These are phyloP conservation scores for Neolamprologus multifasciatus DNA, from an alignment of 2,797 vertebrate species.

Conservation along the genomic window DNA sequence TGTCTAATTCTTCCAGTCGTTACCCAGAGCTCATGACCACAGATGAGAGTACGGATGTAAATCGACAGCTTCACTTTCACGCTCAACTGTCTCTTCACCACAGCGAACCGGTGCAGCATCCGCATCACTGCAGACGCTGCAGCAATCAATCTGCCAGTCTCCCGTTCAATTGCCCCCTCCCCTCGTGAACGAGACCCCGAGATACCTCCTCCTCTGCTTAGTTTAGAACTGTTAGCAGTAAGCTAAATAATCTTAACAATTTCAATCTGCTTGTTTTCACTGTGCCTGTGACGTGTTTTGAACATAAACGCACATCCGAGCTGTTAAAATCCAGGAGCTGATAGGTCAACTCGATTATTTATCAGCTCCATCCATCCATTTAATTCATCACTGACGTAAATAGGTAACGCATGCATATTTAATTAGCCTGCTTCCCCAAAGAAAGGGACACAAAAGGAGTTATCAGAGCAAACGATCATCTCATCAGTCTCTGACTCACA, in stretches of 20 bases:
- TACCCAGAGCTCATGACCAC: not conserved
- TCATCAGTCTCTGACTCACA: not conserved
- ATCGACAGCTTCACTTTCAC: not conserved
- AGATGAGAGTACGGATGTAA: fast-evolving
- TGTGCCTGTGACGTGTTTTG: fast-evolving
- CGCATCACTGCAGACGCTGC: not conserved
- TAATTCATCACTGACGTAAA: fast-evolving
- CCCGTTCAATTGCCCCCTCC: fast-evolving
- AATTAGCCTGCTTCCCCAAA: not conserved
- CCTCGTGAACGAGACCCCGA: not conserved
- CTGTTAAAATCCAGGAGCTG: not conserved
- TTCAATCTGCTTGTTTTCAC: not conserved
- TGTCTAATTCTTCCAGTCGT: not conserved
- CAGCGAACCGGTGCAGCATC: fast-evolving
- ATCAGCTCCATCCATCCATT: not conserved
- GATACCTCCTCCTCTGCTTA: fast-evolving
- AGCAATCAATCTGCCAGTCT: not conserved
- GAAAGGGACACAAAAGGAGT: not conserved
- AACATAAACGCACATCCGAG: not conserved
- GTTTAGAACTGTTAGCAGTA: not conserved
- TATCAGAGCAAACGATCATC: not conserved
- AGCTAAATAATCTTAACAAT: fast-evolving
- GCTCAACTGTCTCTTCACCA: not conserved
- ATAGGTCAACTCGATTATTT: not conserved
- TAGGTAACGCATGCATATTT: fast-evolving